Base-by-base conservation (phyloP, 2,113 vertebrate genomes). In the Pseudorectes ferrugineus region DNA sequence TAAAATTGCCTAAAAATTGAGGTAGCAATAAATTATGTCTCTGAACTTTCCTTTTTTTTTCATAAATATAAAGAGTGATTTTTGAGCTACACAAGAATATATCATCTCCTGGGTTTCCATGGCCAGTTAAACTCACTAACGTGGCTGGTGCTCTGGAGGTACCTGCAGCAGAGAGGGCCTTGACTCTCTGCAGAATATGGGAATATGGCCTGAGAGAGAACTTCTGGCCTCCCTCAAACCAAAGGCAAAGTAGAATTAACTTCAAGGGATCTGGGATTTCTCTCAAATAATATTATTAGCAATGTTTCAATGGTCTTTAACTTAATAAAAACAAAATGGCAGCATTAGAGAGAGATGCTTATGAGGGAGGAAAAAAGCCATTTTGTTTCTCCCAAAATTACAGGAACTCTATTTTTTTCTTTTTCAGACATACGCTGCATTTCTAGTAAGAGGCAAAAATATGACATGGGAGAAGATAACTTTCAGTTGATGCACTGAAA, bases 381-480 rank as follows among this genome's bases (percentile, higher is more conserved):
- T 80, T 84, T 93, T 1, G 2, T 35, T 59, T 90, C 42, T 90
- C 52, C 85, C 59, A 71, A 84, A 88, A 93, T 88, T 71, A 87
- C 17, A 79, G 66, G 54, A 82, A 57, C 42, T 83, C 9, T 49
- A 1, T 40, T 75, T 58, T 67, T 68, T 87, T n/a, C n/a, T n/a
- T 88, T 88, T 43, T 29, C 31, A 80, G 85, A 48, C n/a, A 49
- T 79, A 67, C 31, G 25, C 25, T 89, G 75, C 78, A 66, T 91
- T 96, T 96, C 91, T 65, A 86, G 89, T 93, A 92, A 89, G 73
- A 93, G 25, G 46, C 48, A 84, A 86, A 96, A 92, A 97, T 92
- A 96, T 57, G 94, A 89, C 11, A 4, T 89, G 72, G 89, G 88
- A 94, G 95, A 96, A 97, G 95, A 96, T 92, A 95, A 94, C 80